Percentiles rank a stretch among this genome's conserved stretches.
phyloP scores from a whole-genome alignment of 2,113 vertebrate species.

The Pterocles orientalis region DNA sequence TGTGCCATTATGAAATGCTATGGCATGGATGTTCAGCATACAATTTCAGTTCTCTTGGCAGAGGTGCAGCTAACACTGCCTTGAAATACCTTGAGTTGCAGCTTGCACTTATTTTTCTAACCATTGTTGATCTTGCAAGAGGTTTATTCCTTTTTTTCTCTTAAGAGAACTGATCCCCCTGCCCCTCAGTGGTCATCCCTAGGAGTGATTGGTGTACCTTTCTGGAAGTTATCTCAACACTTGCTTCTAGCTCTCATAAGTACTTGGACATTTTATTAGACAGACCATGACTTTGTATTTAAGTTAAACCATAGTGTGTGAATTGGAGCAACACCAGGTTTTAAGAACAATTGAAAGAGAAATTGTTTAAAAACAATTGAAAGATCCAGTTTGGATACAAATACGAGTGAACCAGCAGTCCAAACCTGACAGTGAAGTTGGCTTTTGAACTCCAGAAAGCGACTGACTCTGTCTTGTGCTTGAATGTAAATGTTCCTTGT shows the following conservation, averaged over 20 bases:
- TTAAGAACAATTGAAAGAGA: background rate
- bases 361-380: background rate
- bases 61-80: background rate
- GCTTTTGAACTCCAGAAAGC: background rate
- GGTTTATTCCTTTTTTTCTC: background rate
- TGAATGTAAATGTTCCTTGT: background rate
- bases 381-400: background rate
- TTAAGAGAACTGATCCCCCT: background rate
- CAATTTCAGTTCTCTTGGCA: background rate
- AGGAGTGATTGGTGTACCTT: background rate
- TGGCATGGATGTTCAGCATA: accelerated
- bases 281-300: background rate
- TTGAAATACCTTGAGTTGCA: background rate
- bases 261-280: background rate
- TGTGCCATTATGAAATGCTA: background rate
- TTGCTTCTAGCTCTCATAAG: background rate
- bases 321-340: background rate
- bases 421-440: background rate
- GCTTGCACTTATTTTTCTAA: background rate
- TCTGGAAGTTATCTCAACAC: background rate
- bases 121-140: background rate
- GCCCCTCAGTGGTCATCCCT: background rate
- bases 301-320: background rate
- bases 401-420: background rate
- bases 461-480: background rate